A percentile compares a stretch with the other conserved stretches of the same genome.
Conservation (phyloP, 2,888 invertebrate genomes). For the Sminthurides aquaticus region DNA sequence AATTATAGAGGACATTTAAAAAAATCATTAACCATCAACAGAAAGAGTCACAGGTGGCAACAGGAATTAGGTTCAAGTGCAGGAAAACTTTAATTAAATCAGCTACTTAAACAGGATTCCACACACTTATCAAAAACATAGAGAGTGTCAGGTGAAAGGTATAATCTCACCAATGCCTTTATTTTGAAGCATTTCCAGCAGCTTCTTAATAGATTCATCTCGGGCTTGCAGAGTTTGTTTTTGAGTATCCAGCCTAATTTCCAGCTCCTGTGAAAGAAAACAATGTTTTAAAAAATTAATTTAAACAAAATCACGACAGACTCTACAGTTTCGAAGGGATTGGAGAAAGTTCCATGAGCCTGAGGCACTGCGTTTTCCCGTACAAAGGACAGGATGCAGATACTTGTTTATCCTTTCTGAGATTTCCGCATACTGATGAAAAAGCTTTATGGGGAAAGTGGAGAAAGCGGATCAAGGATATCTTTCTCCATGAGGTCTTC, state of each 20-base stretch:
- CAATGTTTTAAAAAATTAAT: neutral
- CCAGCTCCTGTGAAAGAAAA: conserved; percentile 66
- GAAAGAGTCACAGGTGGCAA: too few relatives aligned
- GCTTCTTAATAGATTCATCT: conserved; percentile 96
- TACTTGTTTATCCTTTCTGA: neutral
- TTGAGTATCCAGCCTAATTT: conserved; percentile 92
- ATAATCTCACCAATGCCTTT: conserved; percentile 82
- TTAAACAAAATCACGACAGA: neutral
- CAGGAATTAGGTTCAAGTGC: too few relatives aligned
- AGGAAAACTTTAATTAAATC: too few relatives aligned
- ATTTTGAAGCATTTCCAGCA: conserved; percentile 95
- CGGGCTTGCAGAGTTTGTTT: conserved; percentile 93
- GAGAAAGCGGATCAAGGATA: too few relatives aligned
- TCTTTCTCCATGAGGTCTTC: too few relatives aligned
- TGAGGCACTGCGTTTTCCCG: too few relatives aligned
- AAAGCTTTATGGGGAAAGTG: neutral
- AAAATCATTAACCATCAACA: neutral
- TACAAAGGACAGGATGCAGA: too few relatives aligned
- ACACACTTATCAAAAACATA: too few relatives aligned
- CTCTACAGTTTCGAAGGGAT: neutral
- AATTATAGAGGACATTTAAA: too few relatives aligned
- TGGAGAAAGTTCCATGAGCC: too few relatives aligned
- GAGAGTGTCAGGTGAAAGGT: conserved; percentile 4
- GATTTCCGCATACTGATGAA: neutral
- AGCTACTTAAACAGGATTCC: too few relatives aligned